phyloP scores from a whole-genome alignment of 1,140 invertebrate species.

The Brachionus rubens region DNA sequence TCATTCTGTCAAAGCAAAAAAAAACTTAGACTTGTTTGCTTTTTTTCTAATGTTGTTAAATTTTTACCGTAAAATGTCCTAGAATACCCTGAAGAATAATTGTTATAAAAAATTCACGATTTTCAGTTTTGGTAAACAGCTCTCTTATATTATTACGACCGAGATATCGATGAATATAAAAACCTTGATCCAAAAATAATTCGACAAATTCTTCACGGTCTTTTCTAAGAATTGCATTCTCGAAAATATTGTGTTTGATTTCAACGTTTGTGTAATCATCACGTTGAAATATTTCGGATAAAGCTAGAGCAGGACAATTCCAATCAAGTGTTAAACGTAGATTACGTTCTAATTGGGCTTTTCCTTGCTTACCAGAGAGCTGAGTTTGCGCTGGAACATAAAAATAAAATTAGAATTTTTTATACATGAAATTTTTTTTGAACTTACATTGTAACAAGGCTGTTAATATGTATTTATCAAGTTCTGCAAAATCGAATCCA shows the following conservation, averaged over 20 bases:
- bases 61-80: constrained; percentile 50
- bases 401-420: neutral
- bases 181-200: constrained; percentile 59
- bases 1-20: neutral
- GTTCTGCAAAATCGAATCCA: constrained; percentile 55
- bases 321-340: constrained; percentile 61
- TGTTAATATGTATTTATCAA: constrained; percentile 57
- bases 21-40: no score
- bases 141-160: constrained; percentile 54
- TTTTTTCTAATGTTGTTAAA: neutral
- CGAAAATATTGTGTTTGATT: constrained; percentile 60
- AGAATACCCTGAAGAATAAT: constrained; percentile 59
- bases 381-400: constrained; percentile 11
- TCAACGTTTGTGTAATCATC: constrained; percentile 57
- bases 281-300: constrained; percentile 57
- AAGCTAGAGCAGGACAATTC: constrained; percentile 60
- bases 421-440: neutral
- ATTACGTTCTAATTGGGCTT: constrained; percentile 55
- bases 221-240: constrained; percentile 56
- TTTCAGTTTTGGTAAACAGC: constrained; percentile 57
- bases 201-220: constrained; percentile 61
- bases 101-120: constrained; percentile 60
- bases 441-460: constrained; percentile 60
- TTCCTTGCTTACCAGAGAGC: constrained; percentile 48
- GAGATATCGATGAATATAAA: constrained; percentile 58